Evolutionary conservation across 2,113 vertebrate genomes (phyloP).

Genomic region (Toxostoma redivivum): DNA sequence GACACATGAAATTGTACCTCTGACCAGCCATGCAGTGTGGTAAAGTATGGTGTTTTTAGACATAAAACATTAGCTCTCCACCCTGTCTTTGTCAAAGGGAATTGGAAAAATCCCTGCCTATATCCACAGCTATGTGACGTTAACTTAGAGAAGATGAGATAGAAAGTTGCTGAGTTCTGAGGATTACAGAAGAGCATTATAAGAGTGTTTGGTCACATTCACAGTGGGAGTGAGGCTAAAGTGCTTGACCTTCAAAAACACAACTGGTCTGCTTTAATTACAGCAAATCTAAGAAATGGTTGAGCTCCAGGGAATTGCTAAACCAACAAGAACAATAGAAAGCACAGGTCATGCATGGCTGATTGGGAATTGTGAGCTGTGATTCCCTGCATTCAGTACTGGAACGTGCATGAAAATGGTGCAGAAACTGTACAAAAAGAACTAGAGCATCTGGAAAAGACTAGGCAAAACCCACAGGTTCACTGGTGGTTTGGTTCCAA

Average conservation of each 20-base stretch:
- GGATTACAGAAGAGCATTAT: background rate
- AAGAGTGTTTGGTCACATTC: background rate
- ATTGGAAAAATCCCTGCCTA: background rate
- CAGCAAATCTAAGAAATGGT: background rate
- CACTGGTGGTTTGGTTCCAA: background rate
- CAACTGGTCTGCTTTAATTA: background rate
- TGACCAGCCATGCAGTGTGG: background rate
- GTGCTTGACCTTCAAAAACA: background rate
- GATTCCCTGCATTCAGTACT: background rate
- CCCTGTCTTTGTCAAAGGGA: background rate
- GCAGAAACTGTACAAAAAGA: background rate
- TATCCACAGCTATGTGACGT: background rate
- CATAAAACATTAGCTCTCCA: background rate
- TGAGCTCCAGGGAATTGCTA: background rate
- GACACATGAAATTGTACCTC: background rate
- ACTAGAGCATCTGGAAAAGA: background rate
- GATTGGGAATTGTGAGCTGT: background rate
- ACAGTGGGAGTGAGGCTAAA: background rate
- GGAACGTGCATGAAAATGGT: background rate
- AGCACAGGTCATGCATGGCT: background rate
- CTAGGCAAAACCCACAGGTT: background rate
- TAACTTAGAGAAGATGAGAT: background rate
- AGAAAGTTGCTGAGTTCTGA: background rate
- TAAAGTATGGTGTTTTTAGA: background rate
- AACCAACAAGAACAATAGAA: slow-evolving; percentile 11